A percentile compares a stretch with the other conserved stretches of the same genome.
Conservation (phyloP, 2,797 vertebrate species). For the Brachyalestes nurse region DNA sequence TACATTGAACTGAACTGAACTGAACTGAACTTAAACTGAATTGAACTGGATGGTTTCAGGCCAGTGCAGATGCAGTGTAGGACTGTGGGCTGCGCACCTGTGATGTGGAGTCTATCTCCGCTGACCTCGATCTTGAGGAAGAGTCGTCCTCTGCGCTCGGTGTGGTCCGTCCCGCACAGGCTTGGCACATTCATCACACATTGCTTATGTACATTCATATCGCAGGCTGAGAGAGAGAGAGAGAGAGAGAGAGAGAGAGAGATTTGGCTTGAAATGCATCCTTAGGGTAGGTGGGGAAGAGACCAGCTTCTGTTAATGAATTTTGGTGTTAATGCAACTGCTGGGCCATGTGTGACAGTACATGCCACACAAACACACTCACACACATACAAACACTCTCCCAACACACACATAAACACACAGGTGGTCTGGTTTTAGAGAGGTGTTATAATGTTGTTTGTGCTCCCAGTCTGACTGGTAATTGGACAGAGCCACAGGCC, state of each 20-base stretch:
- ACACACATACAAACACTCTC: not conserved
- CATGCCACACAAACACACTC: not conserved
- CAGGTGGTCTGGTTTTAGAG: constrained; percentile 11
- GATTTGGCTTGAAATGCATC: not conserved
- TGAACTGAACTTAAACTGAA: not conserved
- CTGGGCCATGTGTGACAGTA: not conserved
- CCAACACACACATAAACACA: not conserved
- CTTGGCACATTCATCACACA: constrained; percentile 97
- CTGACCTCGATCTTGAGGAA: constrained; percentile 94
- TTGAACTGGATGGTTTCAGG: not conserved
- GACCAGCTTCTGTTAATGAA: not conserved
- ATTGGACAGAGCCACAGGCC: constrained; percentile 22
- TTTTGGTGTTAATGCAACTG: constrained; percentile 5
- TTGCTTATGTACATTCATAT: constrained; percentile 98
- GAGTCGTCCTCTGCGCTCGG: constrained; percentile 92
- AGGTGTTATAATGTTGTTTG: constrained; percentile 7
- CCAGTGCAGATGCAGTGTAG: not conserved
- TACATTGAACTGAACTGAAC: not conserved
- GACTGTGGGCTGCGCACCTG: constrained; percentile 77
- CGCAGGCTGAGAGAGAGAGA: constrained; percentile 84
- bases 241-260: constrained; percentile 15
- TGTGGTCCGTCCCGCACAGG: constrained; percentile 96
- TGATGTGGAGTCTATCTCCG: constrained; percentile 89
- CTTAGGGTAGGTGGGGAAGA: not conserved
- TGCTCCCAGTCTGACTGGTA: constrained; percentile 14